Percentiles rank a stretch among this genome's conserved stretches.
These are phyloP conservation scores for Metellina segmentata DNA, from an alignment of 2,888 invertebrate genomes.

Conservation along the genomic window DNA sequence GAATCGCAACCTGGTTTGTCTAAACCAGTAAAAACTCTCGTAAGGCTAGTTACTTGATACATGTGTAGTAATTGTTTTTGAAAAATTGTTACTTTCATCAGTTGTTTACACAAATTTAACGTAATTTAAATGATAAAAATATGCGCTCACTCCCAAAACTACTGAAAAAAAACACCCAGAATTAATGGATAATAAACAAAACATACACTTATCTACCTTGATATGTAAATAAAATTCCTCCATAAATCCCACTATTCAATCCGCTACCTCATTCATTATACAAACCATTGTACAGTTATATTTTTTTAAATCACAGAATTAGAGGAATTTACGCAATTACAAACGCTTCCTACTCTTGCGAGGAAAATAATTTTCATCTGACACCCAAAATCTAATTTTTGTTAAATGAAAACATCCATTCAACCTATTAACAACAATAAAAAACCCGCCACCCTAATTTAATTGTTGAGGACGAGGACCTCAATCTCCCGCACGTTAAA, in stretches of 20 bases:
- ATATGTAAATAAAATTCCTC: no score
- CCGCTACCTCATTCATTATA: not conserved
- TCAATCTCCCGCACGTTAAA: slow-evolving; percentile 10
- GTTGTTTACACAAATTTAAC: no score
- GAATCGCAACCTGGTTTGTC: no score
- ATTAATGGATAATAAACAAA: no score
- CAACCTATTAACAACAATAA: not conserved
- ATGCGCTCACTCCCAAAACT: no score
- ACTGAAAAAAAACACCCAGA: no score
- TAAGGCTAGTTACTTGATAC: no score
- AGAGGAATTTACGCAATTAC: not conserved
- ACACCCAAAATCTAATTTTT: not conserved
- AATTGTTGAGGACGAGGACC: slow-evolving; percentile 18
- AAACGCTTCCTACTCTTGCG: not conserved
- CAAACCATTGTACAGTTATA: not conserved
- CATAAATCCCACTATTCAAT: not conserved
- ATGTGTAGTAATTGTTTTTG: no score
- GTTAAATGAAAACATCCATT: not conserved
- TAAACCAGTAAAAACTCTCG: no score
- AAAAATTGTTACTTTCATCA: no score
- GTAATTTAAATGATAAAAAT: no score
- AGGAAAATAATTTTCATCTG: not conserved
- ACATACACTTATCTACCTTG: no score
- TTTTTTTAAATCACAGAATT: not conserved
- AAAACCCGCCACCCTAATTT: not conserved